A percentile compares a stretch with the other conserved stretches of the same genome.
Conservation (phyloP, 2,888 invertebrate species). For the Atherix ibis region DNA sequence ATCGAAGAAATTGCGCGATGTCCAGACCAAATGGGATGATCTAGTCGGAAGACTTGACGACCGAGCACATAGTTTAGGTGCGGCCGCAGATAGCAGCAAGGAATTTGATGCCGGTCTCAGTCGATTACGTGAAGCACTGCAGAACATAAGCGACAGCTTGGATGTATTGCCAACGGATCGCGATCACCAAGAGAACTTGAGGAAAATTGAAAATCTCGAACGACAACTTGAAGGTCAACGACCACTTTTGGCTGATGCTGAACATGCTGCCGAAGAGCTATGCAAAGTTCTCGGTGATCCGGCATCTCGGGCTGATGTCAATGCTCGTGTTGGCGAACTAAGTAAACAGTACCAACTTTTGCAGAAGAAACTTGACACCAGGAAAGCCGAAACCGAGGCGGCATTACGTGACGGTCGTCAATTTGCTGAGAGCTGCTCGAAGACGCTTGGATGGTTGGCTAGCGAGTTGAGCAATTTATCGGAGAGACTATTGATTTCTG, state of each 20-base stretch:
- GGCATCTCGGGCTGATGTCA: slow-evolving; percentile 78
- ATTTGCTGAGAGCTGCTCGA: slow-evolving; percentile 75
- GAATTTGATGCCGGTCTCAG: slow-evolving; percentile 83
- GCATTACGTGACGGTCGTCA: slow-evolving; percentile 75
- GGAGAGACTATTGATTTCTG: slow-evolving; percentile 69
- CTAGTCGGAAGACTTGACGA: slow-evolving; percentile 65
- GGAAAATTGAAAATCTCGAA: slow-evolving; percentile 76
- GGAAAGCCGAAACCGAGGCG: slow-evolving; percentile 80
- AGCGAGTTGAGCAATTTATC: slow-evolving; percentile 61
- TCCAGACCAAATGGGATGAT: slow-evolving; percentile 69
- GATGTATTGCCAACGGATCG: slow-evolving; percentile 66
- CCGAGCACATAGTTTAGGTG: slow-evolving; percentile 75
- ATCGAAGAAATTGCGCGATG: slow-evolving; percentile 50
- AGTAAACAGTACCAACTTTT: slow-evolving; percentile 75
- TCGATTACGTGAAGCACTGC: slow-evolving; percentile 70
- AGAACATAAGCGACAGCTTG: slow-evolving; percentile 71
- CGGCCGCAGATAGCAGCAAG: slow-evolving; percentile 80
- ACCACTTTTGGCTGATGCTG: slow-evolving; percentile 72
- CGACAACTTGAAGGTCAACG: slow-evolving; percentile 78
- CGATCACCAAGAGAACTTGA: slow-evolving; percentile 72
- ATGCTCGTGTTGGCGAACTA: slow-evolving; percentile 71
- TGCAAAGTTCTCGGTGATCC: slow-evolving; percentile 80
- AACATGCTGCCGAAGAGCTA: slow-evolving; percentile 76
- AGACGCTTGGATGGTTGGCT: slow-evolving; percentile 79
- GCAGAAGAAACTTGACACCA: slow-evolving; percentile 77